A percentile compares a stretch with the other conserved stretches of the same genome.
These are phyloP conservation scores for Sakesphorus luctuosus DNA, from an alignment of 2,113 vertebrate species.

Conservation along the genomic window DNA sequence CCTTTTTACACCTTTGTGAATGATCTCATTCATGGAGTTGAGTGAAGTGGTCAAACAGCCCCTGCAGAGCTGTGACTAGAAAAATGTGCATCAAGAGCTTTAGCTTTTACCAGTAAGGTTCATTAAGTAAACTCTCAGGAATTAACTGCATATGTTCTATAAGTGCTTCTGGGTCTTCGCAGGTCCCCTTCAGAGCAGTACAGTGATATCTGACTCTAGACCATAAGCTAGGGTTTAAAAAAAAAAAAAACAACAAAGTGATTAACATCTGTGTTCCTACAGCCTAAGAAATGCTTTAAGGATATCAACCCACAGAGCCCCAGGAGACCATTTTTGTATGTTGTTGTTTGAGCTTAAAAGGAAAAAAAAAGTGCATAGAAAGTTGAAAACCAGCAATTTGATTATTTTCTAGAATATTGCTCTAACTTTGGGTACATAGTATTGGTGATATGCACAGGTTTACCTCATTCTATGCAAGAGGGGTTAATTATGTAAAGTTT, in stretches of 20 bases:
- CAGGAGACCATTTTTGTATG: slow-evolving; percentile 74
- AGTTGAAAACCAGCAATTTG: slow-evolving; percentile 83
- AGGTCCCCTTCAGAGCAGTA: slow-evolving; percentile 78
- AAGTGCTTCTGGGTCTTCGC: slow-evolving; percentile 82
- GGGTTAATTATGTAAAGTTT: slow-evolving; percentile 80
- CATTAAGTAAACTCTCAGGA: slow-evolving; percentile 93
- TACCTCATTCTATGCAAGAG: slow-evolving; percentile 87
- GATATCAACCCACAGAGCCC: slow-evolving; percentile 69
- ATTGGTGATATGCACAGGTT: slow-evolving; percentile 82
- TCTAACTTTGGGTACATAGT: slow-evolving; percentile 78
- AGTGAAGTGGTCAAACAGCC: slow-evolving; percentile 49
- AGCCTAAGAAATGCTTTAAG: slow-evolving; percentile 75
- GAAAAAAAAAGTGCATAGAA: slow-evolving; percentile 74
- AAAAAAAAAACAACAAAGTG: slow-evolving; percentile 34
- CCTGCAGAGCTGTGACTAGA: slow-evolving; percentile 75
- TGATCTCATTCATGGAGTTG: slow-evolving; percentile 44
- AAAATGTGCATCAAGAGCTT: slow-evolving; percentile 71
- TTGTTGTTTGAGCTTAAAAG: slow-evolving; percentile 69
- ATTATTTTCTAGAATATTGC: slow-evolving; percentile 77
- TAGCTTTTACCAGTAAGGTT: slow-evolving; percentile 90
- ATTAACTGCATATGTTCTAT: slow-evolving; percentile 82
- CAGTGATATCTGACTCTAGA: slow-evolving; percentile 68
- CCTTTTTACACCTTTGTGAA: slow-evolving; percentile 14
- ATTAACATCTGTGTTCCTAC: slow-evolving; percentile 64
- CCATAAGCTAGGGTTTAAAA: slow-evolving; percentile 68